Percentiles rank a stretch among this genome's conserved stretches.
Conservation (phyloP, 1,140 invertebrate genomes). For the Eulimnadia texana region DNA sequence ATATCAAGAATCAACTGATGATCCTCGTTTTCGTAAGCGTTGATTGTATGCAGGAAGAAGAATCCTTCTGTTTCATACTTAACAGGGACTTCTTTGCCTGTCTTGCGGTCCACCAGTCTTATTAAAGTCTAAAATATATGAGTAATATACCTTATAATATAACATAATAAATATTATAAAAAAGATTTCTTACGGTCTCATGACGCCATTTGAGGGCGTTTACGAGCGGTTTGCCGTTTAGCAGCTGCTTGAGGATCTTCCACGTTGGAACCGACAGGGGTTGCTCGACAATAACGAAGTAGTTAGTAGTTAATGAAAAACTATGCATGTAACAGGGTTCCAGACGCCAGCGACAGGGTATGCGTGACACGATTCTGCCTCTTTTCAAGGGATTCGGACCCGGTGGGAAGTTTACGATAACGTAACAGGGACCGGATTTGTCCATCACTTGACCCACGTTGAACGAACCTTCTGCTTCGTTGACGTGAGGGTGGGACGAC, state of each 20-base stretch:
- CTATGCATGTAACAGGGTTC: slow-evolving; percentile 78
- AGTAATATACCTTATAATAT: not conserved
- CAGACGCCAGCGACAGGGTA: slow-evolving; percentile 55
- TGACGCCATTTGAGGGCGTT: slow-evolving; percentile 51
- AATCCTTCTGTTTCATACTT: slow-evolving; percentile 47
- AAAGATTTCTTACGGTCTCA: slow-evolving; percentile 36
- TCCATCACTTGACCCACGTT: slow-evolving; percentile 61
- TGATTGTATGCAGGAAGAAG: slow-evolving; percentile 80
- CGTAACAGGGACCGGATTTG: slow-evolving; percentile 47
- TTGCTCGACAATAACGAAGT: slow-evolving; percentile 69
- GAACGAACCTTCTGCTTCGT: slow-evolving; percentile 56
- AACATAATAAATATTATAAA: not conserved
- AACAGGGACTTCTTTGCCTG: slow-evolving; percentile 40
- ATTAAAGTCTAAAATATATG: slow-evolving; percentile 48
- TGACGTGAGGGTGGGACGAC: slow-evolving; percentile 70
- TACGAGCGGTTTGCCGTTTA: slow-evolving; percentile 41
- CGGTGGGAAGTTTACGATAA: slow-evolving; percentile 47
- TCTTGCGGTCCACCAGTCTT: slow-evolving; percentile 47
- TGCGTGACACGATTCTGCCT: slow-evolving; percentile 46
- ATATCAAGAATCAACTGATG: slow-evolving; percentile 59
- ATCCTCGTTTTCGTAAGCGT: slow-evolving; percentile 61
- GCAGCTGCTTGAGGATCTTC: slow-evolving; percentile 37
- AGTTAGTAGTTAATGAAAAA: slow-evolving; percentile 70
- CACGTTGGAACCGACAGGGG: slow-evolving; percentile 53
- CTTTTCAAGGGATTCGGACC: slow-evolving; percentile 44